Conservation (phyloP, 2,113 vertebrate species). For the Eretmochelys imbricata region DNA sequence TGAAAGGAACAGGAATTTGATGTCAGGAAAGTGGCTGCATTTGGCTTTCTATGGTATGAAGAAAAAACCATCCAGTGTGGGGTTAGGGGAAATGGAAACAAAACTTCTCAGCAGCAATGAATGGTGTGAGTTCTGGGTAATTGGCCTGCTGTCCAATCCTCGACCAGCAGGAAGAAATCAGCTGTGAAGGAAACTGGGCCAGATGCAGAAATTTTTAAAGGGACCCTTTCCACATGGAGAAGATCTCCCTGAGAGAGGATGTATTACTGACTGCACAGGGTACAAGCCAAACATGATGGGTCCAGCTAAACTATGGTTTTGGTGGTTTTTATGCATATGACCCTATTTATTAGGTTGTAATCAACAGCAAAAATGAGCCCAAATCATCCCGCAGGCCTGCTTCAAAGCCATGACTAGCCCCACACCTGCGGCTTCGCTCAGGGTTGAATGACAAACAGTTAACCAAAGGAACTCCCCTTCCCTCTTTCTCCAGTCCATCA, state of each 20-base stretch:
- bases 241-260: background rate
- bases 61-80: background rate
- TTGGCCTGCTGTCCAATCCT: background rate
- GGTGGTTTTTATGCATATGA: too few relatives aligned
- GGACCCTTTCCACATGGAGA: background rate
- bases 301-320: background rate
- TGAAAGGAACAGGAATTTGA: background rate
- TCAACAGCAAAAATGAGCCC: too few relatives aligned
- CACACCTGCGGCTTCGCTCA: too few relatives aligned
- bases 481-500: too few relatives aligned
- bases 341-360: too few relatives aligned
- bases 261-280: background rate
- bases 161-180: background rate
- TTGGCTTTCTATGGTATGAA: slow-evolving; percentile 23
- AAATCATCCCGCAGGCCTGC: too few relatives aligned
- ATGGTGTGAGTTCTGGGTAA: background rate
- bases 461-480: too few relatives aligned
- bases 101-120: background rate
- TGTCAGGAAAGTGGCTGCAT: slow-evolving; percentile 21
- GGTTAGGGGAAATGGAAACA: background rate
- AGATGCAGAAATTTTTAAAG: background rate
- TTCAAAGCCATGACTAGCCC: too few relatives aligned
- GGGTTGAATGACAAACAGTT: too few relatives aligned
- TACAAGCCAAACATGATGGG: background rate
- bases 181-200: background rate